phyloP scores from a whole-genome alignment of 2,113 vertebrate genomes.

The Sinocyclocheilus maitianheensis region DNA sequence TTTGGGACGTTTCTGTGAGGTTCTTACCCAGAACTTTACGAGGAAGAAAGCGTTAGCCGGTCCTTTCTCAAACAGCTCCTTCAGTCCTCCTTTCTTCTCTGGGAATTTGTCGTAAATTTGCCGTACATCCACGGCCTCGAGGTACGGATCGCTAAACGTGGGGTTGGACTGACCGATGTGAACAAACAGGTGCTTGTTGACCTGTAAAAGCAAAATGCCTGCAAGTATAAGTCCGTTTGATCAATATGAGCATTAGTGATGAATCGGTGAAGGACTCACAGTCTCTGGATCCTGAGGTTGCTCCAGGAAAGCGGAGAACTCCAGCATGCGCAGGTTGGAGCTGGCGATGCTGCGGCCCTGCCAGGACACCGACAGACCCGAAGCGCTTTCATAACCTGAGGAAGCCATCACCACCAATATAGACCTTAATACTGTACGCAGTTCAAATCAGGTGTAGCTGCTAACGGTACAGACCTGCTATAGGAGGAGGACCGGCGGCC shows the following conservation, averaged over 20 bases:
- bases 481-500: conserved; percentile 77
- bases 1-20: too few species aligned
- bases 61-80: conserved; percentile 91
- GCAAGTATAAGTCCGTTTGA: neutral
- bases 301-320: conserved; percentile 94
- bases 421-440: neutral
- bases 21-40: conserved; percentile 93
- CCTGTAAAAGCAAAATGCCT: conserved; percentile 72
- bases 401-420: neutral
- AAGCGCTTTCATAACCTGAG: conserved; percentile 85
- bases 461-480: conserved; percentile 80
- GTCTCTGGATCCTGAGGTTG: conserved; percentile 90
- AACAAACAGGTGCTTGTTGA: conserved; percentile 92
- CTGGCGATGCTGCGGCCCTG: conserved; percentile 90
- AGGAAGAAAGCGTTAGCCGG: conserved; percentile 89
- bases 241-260: neutral
- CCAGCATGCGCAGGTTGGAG: conserved; percentile 92
- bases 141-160: conserved; percentile 86
- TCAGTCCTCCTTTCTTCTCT: conserved; percentile 91
- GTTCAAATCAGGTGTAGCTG: neutral
- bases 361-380: conserved; percentile 84
- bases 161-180: conserved; percentile 92
- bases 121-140: conserved; percentile 89
- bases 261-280: conserved; percentile 72
- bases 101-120: conserved; percentile 97